Base-by-base conservation (phyloP, 2,888 invertebrate species). In the Aphodius granarius region DNA sequence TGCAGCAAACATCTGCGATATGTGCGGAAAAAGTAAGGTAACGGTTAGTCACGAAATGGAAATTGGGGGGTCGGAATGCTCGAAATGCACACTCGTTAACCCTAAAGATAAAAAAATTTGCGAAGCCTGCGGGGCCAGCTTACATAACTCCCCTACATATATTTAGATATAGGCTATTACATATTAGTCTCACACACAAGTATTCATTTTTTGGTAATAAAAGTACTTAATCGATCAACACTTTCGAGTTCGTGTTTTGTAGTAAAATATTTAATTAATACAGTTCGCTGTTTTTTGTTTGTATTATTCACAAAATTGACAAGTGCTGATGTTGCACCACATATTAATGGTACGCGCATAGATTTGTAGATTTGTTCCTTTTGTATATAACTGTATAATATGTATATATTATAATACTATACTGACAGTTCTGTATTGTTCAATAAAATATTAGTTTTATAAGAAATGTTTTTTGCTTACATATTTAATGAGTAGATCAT, bases 71-170 rank as follows among this genome's bases (percentile, higher is more conserved):
- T 89, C 92, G 71, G 92, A 94, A 84, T 95, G 95, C 80, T 92
- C 92, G 0, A 88, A 91, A 21, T 95, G 95, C 84, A 95, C 95
- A 1, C 88, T 94, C 70, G 93, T 95, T 63, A 95, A 95, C 83
- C 90, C 91, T 66, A 90, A 91, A 81, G 91, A 91, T 73, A 91
- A 91, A 5, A 88, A 88, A 63, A 84, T 83, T 9, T 95, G 95
- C 84, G 92, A 91, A 80, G 94, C 92, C 17, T 95, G 95, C 85
- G 89, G 89, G 18, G 88, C 89, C 5, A 91, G 91, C 83, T 87
- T 94, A 66, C 90, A 92, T 82, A 91, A 93, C 86, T 94, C 94
- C 75, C 93, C 94, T 63, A 94, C 94, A 71, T 94, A 94, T 83
- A 94, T 94, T 82, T 93, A 79, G n/a, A n/a, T n/a, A 78, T 76